A percentile compares a stretch with the other conserved stretches of the same genome.
phyloP scores from a whole-genome alignment of 2,113 vertebrate genomes.

The Emydocephalus ijimae region DNA sequence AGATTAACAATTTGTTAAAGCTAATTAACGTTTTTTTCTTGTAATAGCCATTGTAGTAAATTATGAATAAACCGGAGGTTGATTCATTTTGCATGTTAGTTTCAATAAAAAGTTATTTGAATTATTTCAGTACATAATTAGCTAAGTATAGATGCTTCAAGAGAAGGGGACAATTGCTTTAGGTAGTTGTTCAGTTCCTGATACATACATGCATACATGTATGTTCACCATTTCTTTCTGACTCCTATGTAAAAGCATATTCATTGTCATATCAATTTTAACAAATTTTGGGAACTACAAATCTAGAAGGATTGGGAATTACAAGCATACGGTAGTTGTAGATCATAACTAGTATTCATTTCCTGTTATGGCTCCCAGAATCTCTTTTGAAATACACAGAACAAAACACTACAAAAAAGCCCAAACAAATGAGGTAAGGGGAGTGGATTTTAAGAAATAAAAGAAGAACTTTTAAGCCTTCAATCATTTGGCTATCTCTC shows the following conservation, averaged over 20 bases:
- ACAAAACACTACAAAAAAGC: background rate
- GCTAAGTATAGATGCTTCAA: background rate
- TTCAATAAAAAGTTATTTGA: background rate
- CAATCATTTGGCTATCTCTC: background rate
- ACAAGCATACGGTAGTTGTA: background rate
- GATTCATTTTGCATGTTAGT: background rate
- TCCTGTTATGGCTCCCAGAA: background rate
- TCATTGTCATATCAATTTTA: background rate
- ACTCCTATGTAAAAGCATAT: background rate
- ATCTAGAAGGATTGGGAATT: background rate
- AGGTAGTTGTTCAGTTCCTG: background rate
- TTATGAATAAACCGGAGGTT: background rate
- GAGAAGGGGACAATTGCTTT: background rate
- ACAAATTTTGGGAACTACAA: background rate
- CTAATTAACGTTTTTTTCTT: background rate
- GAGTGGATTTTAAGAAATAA: background rate
- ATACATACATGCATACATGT: background rate
- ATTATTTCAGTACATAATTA: background rate
- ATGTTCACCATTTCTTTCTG: background rate
- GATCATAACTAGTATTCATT: background rate
- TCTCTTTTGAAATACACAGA: background rate
- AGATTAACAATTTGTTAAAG: background rate
- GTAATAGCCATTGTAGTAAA: background rate
- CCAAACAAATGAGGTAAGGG: no score
- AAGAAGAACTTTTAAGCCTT: background rate